Percentiles rank a stretch among this genome's conserved stretches.
Conservation (phyloP, 2,888 invertebrate species). For the Thumatha senex region DNA sequence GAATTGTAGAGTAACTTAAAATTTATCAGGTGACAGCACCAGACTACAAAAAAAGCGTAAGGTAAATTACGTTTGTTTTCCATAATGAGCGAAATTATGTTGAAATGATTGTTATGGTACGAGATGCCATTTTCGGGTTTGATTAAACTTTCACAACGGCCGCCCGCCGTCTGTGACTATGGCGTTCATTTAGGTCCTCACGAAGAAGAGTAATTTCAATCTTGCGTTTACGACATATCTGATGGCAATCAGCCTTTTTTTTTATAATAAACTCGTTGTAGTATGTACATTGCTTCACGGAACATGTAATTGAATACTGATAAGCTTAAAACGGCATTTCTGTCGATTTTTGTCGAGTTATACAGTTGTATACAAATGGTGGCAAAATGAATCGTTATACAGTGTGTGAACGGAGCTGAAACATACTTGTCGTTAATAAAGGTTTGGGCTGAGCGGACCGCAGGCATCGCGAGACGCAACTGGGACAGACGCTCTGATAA, state of each 20-base stretch:
- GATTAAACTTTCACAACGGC: background rate
- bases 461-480: too few relatives aligned
- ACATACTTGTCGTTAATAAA: too few relatives aligned
- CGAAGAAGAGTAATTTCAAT: background rate
- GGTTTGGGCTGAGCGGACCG: too few relatives aligned
- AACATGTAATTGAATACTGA: background rate
- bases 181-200: background rate
- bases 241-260: constrained; percentile 5
- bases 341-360: too few relatives aligned
- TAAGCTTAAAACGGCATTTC: too few relatives aligned
- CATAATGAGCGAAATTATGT: background rate
- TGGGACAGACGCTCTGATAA: too few relatives aligned
- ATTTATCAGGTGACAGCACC: too few relatives aligned
- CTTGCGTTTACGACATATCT: constrained; percentile 8
- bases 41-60: background rate
- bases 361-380: too few relatives aligned
- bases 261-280: constrained; percentile 5
- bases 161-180: too few relatives aligned
- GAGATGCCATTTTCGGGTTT: background rate
- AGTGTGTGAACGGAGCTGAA: too few relatives aligned
- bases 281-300: background rate
- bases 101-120: background rate
- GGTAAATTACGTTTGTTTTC: background rate
- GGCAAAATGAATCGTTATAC: too few relatives aligned
- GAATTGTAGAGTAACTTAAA: too few relatives aligned